A percentile compares a stretch with the other conserved stretches of the same genome.
phyloP scores from a whole-genome alignment of 2,888 invertebrate genomes.

The Arrhopalites spinosus region DNA sequence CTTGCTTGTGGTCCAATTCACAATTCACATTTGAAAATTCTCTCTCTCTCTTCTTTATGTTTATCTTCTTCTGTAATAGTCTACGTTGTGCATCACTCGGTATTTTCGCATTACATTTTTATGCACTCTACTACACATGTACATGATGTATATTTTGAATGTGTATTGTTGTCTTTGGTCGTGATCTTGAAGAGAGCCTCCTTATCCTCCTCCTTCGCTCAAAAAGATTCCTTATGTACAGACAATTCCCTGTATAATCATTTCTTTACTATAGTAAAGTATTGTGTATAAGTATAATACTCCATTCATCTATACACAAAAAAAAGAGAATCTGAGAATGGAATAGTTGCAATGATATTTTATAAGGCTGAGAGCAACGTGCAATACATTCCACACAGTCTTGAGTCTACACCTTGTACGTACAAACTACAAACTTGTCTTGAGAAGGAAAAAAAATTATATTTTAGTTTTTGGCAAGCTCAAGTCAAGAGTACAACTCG shows the following conservation, averaged over 20 bases:
- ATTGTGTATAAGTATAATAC: too few relatives aligned
- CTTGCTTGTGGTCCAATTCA: too few relatives aligned
- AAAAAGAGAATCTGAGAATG: not conserved
- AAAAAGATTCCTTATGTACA: not conserved
- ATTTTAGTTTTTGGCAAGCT: conserved; percentile 32
- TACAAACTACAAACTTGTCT: conserved; percentile 29
- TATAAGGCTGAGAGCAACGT: not conserved
- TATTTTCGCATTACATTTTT: not conserved
- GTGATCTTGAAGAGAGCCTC: conserved; percentile 34
- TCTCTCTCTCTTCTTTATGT: too few relatives aligned
- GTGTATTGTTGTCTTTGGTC: conserved; percentile 37
- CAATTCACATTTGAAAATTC: too few relatives aligned
- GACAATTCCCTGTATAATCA: not conserved
- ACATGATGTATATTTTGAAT: not conserved
- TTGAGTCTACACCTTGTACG: not conserved
- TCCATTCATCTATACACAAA: not conserved
- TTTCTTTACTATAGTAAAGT: too few relatives aligned
- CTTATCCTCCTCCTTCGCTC: conserved; percentile 27
- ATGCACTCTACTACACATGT: not conserved
- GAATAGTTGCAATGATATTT: not conserved
- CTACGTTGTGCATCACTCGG: not conserved
- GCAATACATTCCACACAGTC: conserved; percentile 2
- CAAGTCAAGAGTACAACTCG: conserved; percentile 30
- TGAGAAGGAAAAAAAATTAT: not conserved
- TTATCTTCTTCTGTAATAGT: too few relatives aligned